Conservation (phyloP, 2,113 vertebrate species). For the Otis tarda region DNA sequence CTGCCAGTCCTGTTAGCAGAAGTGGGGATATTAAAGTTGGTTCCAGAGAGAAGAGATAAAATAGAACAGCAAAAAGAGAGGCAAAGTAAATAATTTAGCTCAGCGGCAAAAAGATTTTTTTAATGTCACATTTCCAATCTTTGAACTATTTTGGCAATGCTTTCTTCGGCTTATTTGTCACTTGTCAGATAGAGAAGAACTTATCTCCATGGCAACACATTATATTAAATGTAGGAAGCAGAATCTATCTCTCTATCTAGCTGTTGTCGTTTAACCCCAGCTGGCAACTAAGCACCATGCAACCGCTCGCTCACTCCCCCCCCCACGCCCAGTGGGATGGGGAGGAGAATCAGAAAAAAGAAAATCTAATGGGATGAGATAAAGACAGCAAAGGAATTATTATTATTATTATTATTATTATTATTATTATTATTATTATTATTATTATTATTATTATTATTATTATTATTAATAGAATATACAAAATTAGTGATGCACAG, state of each 20-base stretch:
- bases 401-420: no score
- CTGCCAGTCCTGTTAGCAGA: neutral
- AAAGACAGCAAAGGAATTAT: no score
- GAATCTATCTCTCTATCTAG: neutral
- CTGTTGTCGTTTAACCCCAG: neutral
- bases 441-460: no score
- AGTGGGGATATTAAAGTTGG: constrained; percentile 26
- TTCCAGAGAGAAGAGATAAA: constrained; percentile 22
- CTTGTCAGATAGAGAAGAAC: constrained; percentile 43
- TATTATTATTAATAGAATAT: no score
- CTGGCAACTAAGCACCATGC: no score
- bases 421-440: no score
- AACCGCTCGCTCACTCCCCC: no score
- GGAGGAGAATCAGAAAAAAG: no score
- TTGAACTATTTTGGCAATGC: constrained; percentile 56
- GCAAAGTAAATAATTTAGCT: constrained; percentile 61
- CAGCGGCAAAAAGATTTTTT: constrained; percentile 2
- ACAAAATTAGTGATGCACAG: no score
- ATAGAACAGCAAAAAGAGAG: neutral
- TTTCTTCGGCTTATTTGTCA: constrained; percentile 46
- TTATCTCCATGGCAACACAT: constrained; percentile 60
- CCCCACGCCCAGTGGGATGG: no score
- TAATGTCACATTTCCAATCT: constrained; percentile 29
- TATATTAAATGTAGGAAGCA: constrained; percentile 33
- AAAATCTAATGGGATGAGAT: no score